Percentiles rank a stretch among this genome's conserved stretches.
phyloP scores from a whole-genome alignment of 2,113 vertebrate species.

The Alligator mississippiensis region DNA sequence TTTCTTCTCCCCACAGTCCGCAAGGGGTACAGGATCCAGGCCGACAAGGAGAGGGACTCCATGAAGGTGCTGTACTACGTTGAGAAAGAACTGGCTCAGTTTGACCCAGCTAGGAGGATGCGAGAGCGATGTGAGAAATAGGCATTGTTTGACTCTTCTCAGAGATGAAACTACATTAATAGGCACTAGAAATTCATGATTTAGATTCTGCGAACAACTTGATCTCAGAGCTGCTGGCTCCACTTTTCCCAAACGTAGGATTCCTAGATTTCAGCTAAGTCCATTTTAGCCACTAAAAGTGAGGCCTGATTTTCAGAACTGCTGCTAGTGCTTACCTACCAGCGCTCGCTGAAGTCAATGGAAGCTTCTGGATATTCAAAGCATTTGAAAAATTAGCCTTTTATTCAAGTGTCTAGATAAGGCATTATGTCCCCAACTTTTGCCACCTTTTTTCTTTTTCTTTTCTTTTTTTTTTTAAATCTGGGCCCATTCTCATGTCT shows the following conservation, averaged over 20 bases:
- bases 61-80: constrained; percentile 95
- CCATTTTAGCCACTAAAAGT: neutral
- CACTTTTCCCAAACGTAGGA: neutral
- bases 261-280: neutral
- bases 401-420: neutral
- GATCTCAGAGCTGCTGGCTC: neutral
- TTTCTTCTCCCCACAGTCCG: constrained; percentile 76
- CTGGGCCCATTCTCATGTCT: neutral
- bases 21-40: constrained; percentile 91
- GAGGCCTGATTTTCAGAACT: neutral
- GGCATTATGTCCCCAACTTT: neutral
- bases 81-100: constrained; percentile 92
- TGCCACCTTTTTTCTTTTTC: neutral
- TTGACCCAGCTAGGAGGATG: constrained; percentile 87
- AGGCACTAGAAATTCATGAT: neutral
- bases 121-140: constrained; percentile 89
- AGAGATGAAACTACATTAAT: neutral
- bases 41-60: constrained; percentile 90
- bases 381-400: neutral
- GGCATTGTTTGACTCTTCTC: neutral
- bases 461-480: neutral
- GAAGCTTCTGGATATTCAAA: neutral
- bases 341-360: neutral
- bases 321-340: neutral
- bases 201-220: neutral